Evolutionary conservation across 2,113 vertebrate genomes (phyloP), one percentile per base, ranked within the genome.

Genomic region (Eolophus roseicapilla): DNA sequence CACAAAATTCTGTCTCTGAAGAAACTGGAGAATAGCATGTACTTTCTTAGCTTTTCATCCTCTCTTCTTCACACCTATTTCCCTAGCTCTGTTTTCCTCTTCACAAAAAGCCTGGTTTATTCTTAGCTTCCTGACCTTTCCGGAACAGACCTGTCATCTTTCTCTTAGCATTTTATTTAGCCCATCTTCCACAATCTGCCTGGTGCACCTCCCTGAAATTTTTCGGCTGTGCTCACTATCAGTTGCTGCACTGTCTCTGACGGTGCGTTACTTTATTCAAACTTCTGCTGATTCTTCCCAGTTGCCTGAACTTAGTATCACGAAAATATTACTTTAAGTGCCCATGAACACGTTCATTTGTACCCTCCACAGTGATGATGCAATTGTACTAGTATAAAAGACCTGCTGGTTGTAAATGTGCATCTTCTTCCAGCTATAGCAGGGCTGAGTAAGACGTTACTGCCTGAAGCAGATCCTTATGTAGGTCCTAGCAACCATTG

Each of bases 71-170:
- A 86, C 77, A 95, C 25, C 55, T 92, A 55, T 96, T 96, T 94
- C 86, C 49, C 80, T 77, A 75, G 43, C 29, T 70, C 71, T 63
- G 52, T 92, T 94, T 91, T 83, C 39, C 35, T 86, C 64, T 63
- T 63, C 62, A 49, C 43, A 86, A 92, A 87, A 83, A 2, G 5
- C 19, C 8, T 75, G 29, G 33, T 47, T 94, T 97, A 95, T 93
- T 95, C 64, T 96, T 95, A 93, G 64, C 64, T 91, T 89, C 73
- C 27, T 95, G 92, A 84, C 92, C 92, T 97, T 95, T 96, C 94
- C 60, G 64, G 55, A 71, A 89, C 64, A 78, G 79, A 90, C 41
- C 49, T 68, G 77, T 78, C 64, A 89, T 86, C 64, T 92, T 92
- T 90, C 2, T 0, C 75, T 59, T 46, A 86, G n/a, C 55, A 50